Percentiles rank a stretch among this genome's conserved stretches.
phyloP scores from a whole-genome alignment of 2,797 vertebrate species.

The Molossus alvarezi region DNA sequence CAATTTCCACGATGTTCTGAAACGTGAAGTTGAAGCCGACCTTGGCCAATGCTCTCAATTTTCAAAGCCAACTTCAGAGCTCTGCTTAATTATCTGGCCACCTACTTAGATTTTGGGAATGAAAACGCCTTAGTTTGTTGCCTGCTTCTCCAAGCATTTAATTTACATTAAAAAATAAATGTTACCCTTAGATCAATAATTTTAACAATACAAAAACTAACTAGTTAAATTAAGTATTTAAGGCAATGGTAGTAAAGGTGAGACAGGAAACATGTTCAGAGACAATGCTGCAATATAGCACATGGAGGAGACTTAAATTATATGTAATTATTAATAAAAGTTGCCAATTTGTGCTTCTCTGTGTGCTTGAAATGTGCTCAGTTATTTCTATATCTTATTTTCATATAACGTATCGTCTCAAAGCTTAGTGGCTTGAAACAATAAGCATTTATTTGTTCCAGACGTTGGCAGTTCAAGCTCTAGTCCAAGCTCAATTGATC shows the following conservation, averaged over 20 bases:
- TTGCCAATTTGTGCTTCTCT: not conserved
- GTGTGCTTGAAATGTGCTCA: not conserved
- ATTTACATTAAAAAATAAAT: not conserved
- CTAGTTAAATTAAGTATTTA: not conserved
- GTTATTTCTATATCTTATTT: not conserved
- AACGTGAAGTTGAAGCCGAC: not conserved
- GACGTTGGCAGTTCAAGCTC: not conserved
- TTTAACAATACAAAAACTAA: not conserved
- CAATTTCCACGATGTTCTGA: not conserved
- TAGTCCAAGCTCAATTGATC: not conserved
- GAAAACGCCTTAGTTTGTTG: not conserved
- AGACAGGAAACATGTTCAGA: not conserved
- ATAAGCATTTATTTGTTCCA: not conserved
- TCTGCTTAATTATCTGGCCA: not conserved
- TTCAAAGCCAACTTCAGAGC: not conserved
- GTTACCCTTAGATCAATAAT: not conserved
- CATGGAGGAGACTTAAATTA: not conserved
- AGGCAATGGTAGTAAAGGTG: not conserved
- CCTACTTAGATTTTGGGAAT: not conserved
- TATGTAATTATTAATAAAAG: not conserved
- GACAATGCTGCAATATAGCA: not conserved
- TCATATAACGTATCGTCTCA: not conserved
- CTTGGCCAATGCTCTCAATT: slow-evolving; percentile 1
- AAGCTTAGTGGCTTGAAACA: not conserved
- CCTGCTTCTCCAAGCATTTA: not conserved